phyloP scores from a whole-genome alignment of 2,797 vertebrate genomes.

The Falco concolor region DNA sequence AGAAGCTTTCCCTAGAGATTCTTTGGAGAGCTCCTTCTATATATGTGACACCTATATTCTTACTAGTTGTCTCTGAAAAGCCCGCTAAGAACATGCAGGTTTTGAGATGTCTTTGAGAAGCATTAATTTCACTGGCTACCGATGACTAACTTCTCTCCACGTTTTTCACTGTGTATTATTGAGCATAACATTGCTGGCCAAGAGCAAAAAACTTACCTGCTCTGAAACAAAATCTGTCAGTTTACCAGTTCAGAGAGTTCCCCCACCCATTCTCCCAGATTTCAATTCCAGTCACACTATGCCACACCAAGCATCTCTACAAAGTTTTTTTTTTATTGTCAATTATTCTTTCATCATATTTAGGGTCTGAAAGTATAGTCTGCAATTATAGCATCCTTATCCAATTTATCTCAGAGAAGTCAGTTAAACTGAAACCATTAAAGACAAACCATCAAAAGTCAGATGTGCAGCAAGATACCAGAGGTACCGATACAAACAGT shows the following conservation, averaged over 20 bases:
- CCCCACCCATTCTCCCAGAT: background rate
- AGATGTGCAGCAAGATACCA: background rate
- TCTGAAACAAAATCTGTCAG: background rate
- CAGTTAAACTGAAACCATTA: background rate
- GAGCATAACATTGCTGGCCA: background rate
- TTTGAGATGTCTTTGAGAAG: background rate
- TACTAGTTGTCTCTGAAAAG: background rate
- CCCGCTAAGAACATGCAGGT: background rate
- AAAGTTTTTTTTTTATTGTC: background rate
- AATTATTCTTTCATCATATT: background rate
- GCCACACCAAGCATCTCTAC: background rate
- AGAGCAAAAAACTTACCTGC: background rate
- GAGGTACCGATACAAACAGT: background rate
- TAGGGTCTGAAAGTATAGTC: background rate
- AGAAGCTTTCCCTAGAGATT: background rate
- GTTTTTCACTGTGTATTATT: background rate
- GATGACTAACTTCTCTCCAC: background rate
- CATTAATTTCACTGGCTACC: background rate
- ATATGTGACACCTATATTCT: background rate
- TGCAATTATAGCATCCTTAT: background rate
- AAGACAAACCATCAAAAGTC: background rate
- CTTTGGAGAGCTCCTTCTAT: background rate
- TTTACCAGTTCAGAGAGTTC: background rate
- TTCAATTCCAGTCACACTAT: background rate
- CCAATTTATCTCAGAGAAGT: background rate